Base-by-base conservation (phyloP, 2,888 invertebrate genomes). In the Sphaeridia pumilis region DNA sequence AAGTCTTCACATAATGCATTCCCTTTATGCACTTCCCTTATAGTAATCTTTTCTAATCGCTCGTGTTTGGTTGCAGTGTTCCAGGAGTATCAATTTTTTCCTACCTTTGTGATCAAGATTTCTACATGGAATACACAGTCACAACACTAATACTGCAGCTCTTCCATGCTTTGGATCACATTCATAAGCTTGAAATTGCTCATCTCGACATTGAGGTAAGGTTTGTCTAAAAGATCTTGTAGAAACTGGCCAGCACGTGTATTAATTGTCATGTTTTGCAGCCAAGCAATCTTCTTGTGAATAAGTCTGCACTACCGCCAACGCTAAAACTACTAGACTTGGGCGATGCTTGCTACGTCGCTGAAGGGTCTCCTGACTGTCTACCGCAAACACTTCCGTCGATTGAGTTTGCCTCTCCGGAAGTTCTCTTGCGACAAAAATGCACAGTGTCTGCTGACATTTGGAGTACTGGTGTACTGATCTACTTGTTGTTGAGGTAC, bases 351-450 rank as follows among this genome's bases (percentile, higher is more conserved):
- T 80, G 45, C 79, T 80, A 59, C 26, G 60, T 68, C 70, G 49
- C 68, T 65, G 60, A 69, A 68, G 63, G 69, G 66, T 70, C 60
- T 59, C 70, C 63, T 0, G 63, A 63, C 35, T 61, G 57, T 44
- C 52, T 62, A 4, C 60, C 63, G 35, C 66, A 67, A 4, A 66
- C 70, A 26, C 56, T 83, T 0, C 82, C 83, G 44, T 84, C 83
- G 70, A 76, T 86, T n/a, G 87, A 87, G 72, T 87, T 87, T 68
- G 82, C 85, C 24, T 82, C 86, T 12, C 87, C 87, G 0, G 87
- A 87, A 72, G 77, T 84, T 59, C 82, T 87, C 38, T 74, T 83
- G 7, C 83, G 84, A 22, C 78, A 81, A 44, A 83, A 80, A 59
- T 69, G 71, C 2, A 67, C 68, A 4, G 65, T 70, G 1, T 78